Evolutionary conservation across 1,140 invertebrate genomes (phyloP).

Genomic region (Megalopta genalis): DNA sequence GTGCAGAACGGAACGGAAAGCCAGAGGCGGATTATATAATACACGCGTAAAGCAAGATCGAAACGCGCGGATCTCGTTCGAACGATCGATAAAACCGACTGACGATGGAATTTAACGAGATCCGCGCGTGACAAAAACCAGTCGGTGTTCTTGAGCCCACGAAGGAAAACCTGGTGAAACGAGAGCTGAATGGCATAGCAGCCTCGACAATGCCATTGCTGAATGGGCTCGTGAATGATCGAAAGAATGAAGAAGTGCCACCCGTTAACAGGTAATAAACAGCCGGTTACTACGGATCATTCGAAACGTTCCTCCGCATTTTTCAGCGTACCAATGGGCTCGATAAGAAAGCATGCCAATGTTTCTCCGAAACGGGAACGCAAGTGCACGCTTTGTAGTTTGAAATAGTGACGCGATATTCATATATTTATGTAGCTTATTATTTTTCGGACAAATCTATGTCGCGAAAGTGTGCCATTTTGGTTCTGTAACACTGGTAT

Average conservation of each 20-base stretch:
- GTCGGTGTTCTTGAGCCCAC: conserved; percentile 4
- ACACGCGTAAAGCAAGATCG: conserved; percentile 18
- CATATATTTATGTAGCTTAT: no score
- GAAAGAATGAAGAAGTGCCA: conserved; percentile 39
- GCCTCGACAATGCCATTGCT: conserved; percentile 33
- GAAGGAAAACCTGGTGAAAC: conserved; percentile 41
- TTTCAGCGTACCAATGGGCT: conserved; percentile 5
- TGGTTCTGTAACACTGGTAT: no score
- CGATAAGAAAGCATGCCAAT: conserved; percentile 18
- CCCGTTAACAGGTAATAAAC: conserved; percentile 48
- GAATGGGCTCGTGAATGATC: conserved; percentile 45
- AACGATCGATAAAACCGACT: conserved; percentile 34
- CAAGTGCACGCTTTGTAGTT: no score
- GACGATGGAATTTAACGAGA: conserved; percentile 48
- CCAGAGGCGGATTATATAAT: conserved; percentile 25
- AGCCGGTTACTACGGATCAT: conserved; percentile 20
- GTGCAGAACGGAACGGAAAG: background rate
- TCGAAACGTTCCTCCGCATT: conserved; percentile 15
- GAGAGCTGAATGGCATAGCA: conserved; percentile 42
- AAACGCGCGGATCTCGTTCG: conserved; percentile 13
- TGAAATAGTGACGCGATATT: no score
- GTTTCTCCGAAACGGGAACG: background rate
- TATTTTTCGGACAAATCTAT: no score
- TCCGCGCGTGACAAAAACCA: conserved; percentile 42
- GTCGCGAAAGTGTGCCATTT: no score